Percentiles rank a stretch among this genome's conserved stretches.
Conservation (phyloP, 2,888 invertebrate genomes). For the Caradrina clavipalpis region DNA sequence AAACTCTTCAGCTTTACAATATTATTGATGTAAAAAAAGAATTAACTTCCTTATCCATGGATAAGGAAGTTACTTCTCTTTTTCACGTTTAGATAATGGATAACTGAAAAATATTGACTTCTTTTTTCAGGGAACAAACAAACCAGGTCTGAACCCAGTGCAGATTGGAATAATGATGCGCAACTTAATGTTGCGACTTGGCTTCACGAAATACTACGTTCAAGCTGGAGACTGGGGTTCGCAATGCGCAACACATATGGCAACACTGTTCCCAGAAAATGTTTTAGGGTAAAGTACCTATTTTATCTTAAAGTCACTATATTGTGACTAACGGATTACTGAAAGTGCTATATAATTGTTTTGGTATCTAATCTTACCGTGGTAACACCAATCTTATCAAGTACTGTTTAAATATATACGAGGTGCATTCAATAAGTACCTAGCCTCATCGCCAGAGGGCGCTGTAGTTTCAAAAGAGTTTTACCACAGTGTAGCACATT, state of each 20-base stretch:
- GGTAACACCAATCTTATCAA: conserved; percentile 8
- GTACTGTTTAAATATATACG: no score
- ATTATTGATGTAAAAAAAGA: no score
- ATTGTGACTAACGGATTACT: neutral
- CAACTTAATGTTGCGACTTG: conserved; percentile 94
- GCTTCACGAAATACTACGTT: conserved; percentile 92
- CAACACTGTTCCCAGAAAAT: conserved; percentile 92
- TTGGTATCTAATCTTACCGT: conserved; percentile 24
- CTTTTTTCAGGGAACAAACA: conserved; percentile 86
- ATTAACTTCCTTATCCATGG: no score
- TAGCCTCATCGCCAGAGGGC: no score
- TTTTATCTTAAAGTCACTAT: conserved; percentile 10
- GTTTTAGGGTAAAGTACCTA: conserved; percentile 82
- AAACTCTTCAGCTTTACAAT: no score
- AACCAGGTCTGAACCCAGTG: conserved; percentile 91
- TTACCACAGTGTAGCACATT: no score
- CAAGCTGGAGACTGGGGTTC: conserved; percentile 96
- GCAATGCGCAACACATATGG: conserved; percentile 91
- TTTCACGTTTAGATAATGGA: neutral
- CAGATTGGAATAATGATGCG: conserved; percentile 92
- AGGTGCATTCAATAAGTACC: no score
- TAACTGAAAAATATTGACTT: neutral
- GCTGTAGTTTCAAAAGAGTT: no score
- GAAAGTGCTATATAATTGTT: neutral
- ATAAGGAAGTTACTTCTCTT: neutral